phyloP scores from a whole-genome alignment of 2,888 invertebrate genomes.

The Heliconius charithonia region DNA sequence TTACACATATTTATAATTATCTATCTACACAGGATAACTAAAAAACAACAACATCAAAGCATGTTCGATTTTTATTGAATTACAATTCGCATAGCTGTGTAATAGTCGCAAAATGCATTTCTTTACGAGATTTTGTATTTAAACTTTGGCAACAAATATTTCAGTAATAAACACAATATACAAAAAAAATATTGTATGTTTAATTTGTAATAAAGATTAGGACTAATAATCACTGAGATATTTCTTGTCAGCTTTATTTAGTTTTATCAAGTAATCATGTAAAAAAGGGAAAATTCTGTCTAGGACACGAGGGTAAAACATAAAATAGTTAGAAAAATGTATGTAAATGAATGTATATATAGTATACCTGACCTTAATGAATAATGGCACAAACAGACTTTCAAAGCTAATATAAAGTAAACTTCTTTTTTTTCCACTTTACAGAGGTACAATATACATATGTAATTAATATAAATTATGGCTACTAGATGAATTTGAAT shows the following conservation, averaged over 20 bases:
- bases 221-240: background rate
- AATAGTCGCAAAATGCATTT: constrained; percentile 8
- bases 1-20: background rate
- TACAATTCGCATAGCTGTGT: constrained; percentile 9
- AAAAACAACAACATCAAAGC: background rate
- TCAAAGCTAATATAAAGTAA: no score
- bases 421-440: no score
- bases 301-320: no score
- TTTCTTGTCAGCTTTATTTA: background rate
- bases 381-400: no score
- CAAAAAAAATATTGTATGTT: no score
- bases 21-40: background rate
- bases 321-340: no score
- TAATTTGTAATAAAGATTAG: no score
- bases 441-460: no score
- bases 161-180: background rate
- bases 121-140: background rate
- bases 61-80: constrained; percentile 3
- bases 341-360: no score
- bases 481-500: no score
- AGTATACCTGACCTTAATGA: no score
- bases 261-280: background rate
- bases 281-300: background rate
- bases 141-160: background rate
- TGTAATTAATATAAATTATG: no score